These are phyloP conservation scores for Gastracanthus pulcherrimus DNA, from an alignment of 2,888 invertebrate species.

Conservation along the genomic window DNA sequence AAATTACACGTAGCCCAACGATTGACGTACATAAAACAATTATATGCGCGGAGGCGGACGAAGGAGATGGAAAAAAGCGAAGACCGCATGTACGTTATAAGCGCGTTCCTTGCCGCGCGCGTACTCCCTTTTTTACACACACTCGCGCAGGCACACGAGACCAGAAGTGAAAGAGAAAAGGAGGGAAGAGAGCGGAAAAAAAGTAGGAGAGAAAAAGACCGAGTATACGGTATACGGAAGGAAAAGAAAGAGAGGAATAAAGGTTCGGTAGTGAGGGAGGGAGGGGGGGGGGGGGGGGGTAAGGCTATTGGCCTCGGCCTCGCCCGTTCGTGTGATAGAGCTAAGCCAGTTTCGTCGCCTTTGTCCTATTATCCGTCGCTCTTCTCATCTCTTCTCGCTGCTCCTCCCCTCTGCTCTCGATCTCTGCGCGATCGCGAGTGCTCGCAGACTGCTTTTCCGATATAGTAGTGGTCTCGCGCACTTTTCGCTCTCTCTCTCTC, in stretches of 20 bases:
- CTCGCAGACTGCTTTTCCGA: slow-evolving; percentile 35
- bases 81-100: neutral
- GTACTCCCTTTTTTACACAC: neutral
- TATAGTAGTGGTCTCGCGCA: slow-evolving; percentile 11
- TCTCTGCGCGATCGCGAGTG: neutral
- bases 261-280: too few species aligned
- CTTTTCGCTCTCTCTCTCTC: slow-evolving; percentile 8
- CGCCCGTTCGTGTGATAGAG: neutral
- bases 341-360: slow-evolving; percentile 33
- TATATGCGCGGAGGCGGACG: neutral
- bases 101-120: neutral
- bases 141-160: neutral
- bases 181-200: neutral
- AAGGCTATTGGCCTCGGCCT: slow-evolving; percentile 16
- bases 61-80: neutral
- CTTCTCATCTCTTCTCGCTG: neutral
- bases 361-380: slow-evolving; percentile 26
- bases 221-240: too few species aligned
- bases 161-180: neutral
- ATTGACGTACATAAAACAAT: slow-evolving; percentile 49
- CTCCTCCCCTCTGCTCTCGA: neutral
- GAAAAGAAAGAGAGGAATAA: neutral
- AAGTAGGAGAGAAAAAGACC: too few species aligned
- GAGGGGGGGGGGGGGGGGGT: too few species aligned
- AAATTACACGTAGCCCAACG: slow-evolving; percentile 43